Percentiles rank a stretch among this genome's conserved stretches.
These are phyloP conservation scores for roundworm (Caenorhabditis elegans) DNA, from an alignment of 1,140 invertebrate species.

Conservation along the genomic window DNA sequence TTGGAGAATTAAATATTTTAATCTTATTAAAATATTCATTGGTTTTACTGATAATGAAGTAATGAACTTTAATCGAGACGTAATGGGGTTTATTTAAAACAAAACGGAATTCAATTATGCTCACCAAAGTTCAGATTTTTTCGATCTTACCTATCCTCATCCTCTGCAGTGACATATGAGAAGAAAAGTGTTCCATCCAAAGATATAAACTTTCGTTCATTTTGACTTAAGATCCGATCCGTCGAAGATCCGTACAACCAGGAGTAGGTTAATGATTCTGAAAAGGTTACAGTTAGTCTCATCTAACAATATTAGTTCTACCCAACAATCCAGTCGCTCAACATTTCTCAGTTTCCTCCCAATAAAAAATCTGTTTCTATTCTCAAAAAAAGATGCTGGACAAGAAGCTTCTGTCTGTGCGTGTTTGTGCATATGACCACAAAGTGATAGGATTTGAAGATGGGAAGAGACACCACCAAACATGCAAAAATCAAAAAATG, in stretches of 20 bases:
- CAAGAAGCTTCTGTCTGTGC: background rate
- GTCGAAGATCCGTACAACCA: constrained; percentile 38
- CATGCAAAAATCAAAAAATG: constrained; percentile 14
- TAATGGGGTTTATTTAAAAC: no score
- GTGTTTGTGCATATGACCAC: background rate
- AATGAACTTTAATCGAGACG: no score
- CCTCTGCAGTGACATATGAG: constrained; percentile 24
- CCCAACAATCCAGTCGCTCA: background rate
- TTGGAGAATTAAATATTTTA: no score
- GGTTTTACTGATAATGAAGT: no score
- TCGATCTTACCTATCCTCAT: constrained; percentile 37
- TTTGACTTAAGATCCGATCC: constrained; percentile 22
- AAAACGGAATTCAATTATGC: no score
- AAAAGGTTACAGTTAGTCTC: background rate
- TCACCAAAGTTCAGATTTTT: background rate
- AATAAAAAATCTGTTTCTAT: no score
- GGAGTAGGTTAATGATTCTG: constrained; percentile 40
- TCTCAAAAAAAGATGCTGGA: background rate
- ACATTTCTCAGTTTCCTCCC: no score
- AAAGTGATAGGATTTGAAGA: background rate
- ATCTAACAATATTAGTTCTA: background rate
- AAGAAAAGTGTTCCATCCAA: constrained; percentile 45
- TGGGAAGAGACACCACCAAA: background rate
- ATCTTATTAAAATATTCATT: no score
- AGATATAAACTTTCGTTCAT: constrained; percentile 38